Evolutionary conservation across 35 echinoderm and acorn worm genomes (phyloP).

Genomic region (Stichopus chloronotus): DNA sequence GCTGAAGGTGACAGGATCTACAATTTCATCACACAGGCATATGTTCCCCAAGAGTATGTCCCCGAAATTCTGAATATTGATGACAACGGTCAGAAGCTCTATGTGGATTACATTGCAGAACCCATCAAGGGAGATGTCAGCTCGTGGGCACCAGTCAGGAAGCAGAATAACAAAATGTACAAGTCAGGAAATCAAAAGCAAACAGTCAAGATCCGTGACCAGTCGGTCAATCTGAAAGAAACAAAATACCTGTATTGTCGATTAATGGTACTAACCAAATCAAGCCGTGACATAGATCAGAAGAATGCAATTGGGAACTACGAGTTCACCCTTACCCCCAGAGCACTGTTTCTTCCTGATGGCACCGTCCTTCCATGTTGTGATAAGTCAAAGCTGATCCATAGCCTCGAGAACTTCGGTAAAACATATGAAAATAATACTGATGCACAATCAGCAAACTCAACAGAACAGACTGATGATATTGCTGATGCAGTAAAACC

Average conservation of each 20-base stretch:
- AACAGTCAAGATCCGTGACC: conserved; percentile 42
- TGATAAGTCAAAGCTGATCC: too few species aligned
- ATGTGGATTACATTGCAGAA: conserved; percentile 40
- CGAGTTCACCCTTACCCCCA: conserved; percentile 63
- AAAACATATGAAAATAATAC: too few species aligned
- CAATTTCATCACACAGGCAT: conserved; percentile 35
- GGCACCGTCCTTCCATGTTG: conserved; percentile 40
- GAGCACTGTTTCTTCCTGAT: conserved; percentile 68
- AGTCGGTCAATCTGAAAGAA: conserved; percentile 60
- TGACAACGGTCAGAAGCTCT: conserved; percentile 1
- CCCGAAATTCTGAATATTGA: conserved; percentile 32
- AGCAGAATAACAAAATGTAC: conserved; percentile 65
- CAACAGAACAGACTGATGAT: too few species aligned
- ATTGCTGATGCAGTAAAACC: too few species aligned
- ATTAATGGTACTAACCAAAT: conserved; percentile 67
- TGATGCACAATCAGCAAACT: too few species aligned
- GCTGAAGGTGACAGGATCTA: conserved; percentile 22
- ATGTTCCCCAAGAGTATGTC: conserved; percentile 42
- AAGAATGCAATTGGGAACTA: conserved; percentile 62
- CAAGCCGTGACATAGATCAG: conserved; percentile 62
- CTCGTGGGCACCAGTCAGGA: conserved; percentile 50
- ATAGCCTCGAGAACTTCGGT: too few species aligned
- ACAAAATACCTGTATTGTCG: conserved; percentile 66
- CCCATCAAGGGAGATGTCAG: conserved; percentile 11
- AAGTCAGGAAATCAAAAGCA: conserved; percentile 34